Evolutionary conservation across 2,888 invertebrate genomes (phyloP).

Genomic region (Drosophila melanosoma): DNA sequence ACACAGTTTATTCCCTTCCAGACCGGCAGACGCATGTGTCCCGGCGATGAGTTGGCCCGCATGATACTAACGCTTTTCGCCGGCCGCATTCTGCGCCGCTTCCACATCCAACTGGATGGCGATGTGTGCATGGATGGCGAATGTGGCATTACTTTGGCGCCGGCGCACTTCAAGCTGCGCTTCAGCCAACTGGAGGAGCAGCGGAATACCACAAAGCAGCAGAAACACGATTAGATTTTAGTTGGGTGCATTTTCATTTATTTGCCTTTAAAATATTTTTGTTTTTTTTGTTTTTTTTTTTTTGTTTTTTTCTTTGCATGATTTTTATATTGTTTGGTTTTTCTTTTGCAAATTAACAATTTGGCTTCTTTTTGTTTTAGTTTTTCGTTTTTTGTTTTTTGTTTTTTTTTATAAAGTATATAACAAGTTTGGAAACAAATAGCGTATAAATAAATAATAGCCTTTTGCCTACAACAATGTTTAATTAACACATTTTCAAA

Average conservation of each 20-base stretch:
- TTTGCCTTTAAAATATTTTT: not conserved
- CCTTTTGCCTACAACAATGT: not conserved
- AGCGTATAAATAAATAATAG: slow-evolving; percentile 2
- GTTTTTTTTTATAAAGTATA: slow-evolving; percentile 1
- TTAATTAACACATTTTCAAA: not conserved
- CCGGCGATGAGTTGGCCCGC: slow-evolving; percentile 93
- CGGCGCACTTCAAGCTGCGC: slow-evolving; percentile 86
- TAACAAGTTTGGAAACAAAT: slow-evolving; percentile 8
- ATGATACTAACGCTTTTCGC: slow-evolving; percentile 89
- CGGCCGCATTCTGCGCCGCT: slow-evolving; percentile 88
- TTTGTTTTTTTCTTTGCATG: not conserved
- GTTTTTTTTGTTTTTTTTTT: not conserved
- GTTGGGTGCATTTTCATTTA: slow-evolving; percentile 9
- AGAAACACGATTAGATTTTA: not conserved
- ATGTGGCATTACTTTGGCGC: slow-evolving; percentile 91
- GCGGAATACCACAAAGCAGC: not conserved
- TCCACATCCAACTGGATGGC: slow-evolving; percentile 81
- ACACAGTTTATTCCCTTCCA: slow-evolving; percentile 93
- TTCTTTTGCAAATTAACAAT: not conserved
- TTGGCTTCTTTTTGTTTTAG: slow-evolving; percentile 1
- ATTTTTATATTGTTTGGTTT: not conserved
- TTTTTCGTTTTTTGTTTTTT: not conserved
- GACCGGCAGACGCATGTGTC: slow-evolving; percentile 94
- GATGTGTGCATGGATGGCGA: slow-evolving; percentile 88
- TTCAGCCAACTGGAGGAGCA: slow-evolving; percentile 35